Percentiles rank a stretch among this genome's conserved stretches.
phyloP scores from a whole-genome alignment of 2,888 invertebrate species.

The Rambutsinella grinnellia region DNA sequence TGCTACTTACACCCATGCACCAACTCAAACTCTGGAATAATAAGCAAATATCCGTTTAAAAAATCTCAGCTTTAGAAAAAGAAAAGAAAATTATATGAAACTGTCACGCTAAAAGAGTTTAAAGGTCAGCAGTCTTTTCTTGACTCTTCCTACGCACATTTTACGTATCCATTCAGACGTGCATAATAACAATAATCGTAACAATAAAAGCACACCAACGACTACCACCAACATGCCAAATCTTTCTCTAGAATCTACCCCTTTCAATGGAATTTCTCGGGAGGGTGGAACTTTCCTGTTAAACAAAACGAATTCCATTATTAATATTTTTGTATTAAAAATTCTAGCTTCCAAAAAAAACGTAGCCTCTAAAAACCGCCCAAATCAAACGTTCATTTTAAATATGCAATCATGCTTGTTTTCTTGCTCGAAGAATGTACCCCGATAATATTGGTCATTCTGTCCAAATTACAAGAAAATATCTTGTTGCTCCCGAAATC shows the following conservation, averaged over 20 bases:
- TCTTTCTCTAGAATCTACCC: not conserved
- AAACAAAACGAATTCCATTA: not conserved
- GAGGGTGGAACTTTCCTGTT: not conserved
- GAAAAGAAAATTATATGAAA: not conserved
- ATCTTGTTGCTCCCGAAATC: not conserved
- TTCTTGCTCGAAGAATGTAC: not conserved
- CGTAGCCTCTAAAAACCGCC: too few species aligned
- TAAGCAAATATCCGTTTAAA: too few species aligned
- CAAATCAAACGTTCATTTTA: not conserved
- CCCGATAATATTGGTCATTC: not conserved
- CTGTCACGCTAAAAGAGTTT: constrained; percentile 32
- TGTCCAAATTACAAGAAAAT: not conserved
- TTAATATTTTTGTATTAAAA: not conserved
- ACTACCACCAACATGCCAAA: constrained; percentile 23
- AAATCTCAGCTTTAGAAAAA: constrained; percentile 13
- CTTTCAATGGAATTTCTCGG: not conserved
- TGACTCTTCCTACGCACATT: constrained; percentile 53
- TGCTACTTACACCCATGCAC: not conserved
- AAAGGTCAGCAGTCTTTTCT: constrained; percentile 43
- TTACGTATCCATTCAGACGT: constrained; percentile 46
- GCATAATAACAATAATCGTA: constrained; percentile 54
- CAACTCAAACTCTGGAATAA: too few species aligned
- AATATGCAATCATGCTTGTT: not conserved
- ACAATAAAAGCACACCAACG: constrained; percentile 50
- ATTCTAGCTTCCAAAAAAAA: not conserved